These are phyloP conservation scores for Sparus aurata DNA, from an alignment of 2,797 vertebrate species.

Conservation along the genomic window DNA sequence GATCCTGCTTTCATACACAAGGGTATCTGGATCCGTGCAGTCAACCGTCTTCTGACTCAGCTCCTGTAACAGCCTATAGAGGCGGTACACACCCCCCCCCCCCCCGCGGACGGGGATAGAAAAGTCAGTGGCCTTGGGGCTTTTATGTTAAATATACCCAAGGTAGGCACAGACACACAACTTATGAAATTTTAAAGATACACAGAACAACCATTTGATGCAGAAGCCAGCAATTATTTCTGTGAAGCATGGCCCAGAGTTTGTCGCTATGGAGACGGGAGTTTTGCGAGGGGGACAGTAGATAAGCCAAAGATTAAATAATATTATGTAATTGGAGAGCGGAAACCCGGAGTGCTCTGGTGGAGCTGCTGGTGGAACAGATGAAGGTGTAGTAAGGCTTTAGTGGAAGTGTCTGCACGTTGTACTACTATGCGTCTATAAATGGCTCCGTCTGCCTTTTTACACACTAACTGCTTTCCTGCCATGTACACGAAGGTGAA, in stretches of 20 bases:
- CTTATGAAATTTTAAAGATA: constrained; percentile 71
- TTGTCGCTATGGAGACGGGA: constrained; percentile 66
- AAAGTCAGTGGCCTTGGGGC: constrained; percentile 47
- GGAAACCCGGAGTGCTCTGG: constrained; percentile 32
- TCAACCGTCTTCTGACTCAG: not conserved
- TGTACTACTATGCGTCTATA: constrained; percentile 34
- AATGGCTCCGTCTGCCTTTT: constrained; percentile 45
- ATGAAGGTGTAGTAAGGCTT: constrained; percentile 41
- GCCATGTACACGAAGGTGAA: constrained; percentile 14
- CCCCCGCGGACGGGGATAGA: constrained; percentile 60
- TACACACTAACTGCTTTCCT: constrained; percentile 38
- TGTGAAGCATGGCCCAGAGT: constrained; percentile 30
- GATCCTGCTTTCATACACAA: constrained; percentile 15
- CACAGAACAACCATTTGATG: constrained; percentile 69
- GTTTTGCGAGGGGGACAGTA: constrained; percentile 30
- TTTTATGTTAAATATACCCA: constrained; percentile 66
- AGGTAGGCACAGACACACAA: constrained; percentile 27
- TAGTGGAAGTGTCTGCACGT: constrained; percentile 30
- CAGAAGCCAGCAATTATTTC: constrained; percentile 46
- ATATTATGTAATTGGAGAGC: constrained; percentile 50
- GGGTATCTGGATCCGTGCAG: constrained; percentile 14
- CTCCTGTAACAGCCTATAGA: constrained; percentile 24
- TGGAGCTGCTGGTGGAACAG: constrained; percentile 32
- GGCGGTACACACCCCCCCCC: constrained; percentile 9
- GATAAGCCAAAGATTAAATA: constrained; percentile 46